A percentile compares a stretch with the other conserved stretches of the same genome.
These are phyloP conservation scores for Drosophila barbarae DNA, from an alignment of 2,888 invertebrate species.

Conservation along the genomic window DNA sequence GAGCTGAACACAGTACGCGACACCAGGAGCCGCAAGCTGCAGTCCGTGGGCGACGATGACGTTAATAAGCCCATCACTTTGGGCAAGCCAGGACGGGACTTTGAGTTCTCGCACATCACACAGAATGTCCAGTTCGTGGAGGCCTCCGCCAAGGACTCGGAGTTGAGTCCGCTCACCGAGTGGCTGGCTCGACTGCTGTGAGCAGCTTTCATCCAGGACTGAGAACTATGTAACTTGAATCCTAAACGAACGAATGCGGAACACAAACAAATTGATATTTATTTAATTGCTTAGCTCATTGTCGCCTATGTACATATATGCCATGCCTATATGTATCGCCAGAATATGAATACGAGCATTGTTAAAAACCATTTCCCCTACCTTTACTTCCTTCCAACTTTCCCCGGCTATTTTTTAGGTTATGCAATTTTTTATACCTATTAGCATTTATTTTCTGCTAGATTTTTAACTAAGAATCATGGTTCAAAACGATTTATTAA, in stretches of 20 bases:
- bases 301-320: conserved; percentile 13
- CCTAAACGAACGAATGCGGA: conserved; percentile 30
- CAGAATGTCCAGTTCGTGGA: conserved; percentile 87
- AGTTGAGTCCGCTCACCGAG: conserved; percentile 84
- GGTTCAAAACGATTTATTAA: conserved; percentile 12
- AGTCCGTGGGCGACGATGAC: conserved; percentile 85
- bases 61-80: conserved; percentile 83
- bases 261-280: conserved; percentile 52
- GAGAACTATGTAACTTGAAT: conserved; percentile 27
- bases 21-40: conserved; percentile 90
- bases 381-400: conserved; percentile 11
- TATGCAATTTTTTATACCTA: conserved; percentile 25
- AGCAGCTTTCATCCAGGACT: conserved; percentile 28
- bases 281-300: conserved; percentile 25
- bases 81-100: conserved; percentile 89
- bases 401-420: conserved; percentile 27
- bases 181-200: conserved; percentile 84
- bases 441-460: conserved; percentile 27
- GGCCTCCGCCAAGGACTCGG: conserved; percentile 83
- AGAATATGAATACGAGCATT: conserved; percentile 28
- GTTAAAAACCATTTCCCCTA: conserved; percentile 16
- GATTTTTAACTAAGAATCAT: conserved; percentile 26
- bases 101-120: conserved; percentile 88
- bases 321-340: conserved; percentile 12
- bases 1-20: conserved; percentile 95